Percentiles rank a stretch among this genome's conserved stretches.
Evolutionary conservation across 2,113 vertebrate genomes (phyloP).

Genomic region (Ondatra zibethicus): DNA sequence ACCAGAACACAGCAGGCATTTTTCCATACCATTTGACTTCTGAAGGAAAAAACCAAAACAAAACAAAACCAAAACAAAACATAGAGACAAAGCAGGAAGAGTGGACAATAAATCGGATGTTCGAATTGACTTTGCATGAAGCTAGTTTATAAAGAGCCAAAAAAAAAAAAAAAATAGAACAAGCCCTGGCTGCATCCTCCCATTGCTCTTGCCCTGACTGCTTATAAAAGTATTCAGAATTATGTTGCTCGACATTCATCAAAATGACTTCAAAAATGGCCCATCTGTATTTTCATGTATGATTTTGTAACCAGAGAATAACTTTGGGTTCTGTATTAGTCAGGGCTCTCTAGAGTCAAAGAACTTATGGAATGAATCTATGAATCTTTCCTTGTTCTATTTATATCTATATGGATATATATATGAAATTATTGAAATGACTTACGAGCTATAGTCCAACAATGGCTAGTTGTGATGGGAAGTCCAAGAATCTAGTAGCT

Average conservation of each 20-base stretch:
- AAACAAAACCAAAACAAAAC: not conserved
- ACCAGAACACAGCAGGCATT: slow-evolving; percentile 24
- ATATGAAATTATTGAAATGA: not conserved
- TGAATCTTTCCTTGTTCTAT: not conserved
- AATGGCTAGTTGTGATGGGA: not conserved
- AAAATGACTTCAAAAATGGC: not conserved
- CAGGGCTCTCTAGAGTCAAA: not conserved
- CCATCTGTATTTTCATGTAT: not conserved
- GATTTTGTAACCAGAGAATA: slow-evolving; percentile 7
- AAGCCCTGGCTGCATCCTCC: not conserved
- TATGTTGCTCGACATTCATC: not conserved
- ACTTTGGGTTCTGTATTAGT: not conserved
- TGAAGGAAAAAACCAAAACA: not conserved
- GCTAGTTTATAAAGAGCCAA: not conserved
- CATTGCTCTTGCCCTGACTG: not conserved
- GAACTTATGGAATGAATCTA: not conserved
- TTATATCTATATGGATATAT: not conserved
- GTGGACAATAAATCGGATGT: not conserved
- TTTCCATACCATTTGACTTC: slow-evolving; percentile 49
- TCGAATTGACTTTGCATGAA: not conserved
- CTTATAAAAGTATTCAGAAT: not conserved
- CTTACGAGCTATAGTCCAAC: not conserved
- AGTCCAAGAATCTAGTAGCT: not conserved
- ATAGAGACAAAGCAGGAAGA: not conserved
- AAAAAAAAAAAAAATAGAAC: not conserved